Evolutionary conservation across 2,888 invertebrate genomes (phyloP), one percentile per base, ranked within the genome.

Genomic region (Volucella bombylans): DNA sequence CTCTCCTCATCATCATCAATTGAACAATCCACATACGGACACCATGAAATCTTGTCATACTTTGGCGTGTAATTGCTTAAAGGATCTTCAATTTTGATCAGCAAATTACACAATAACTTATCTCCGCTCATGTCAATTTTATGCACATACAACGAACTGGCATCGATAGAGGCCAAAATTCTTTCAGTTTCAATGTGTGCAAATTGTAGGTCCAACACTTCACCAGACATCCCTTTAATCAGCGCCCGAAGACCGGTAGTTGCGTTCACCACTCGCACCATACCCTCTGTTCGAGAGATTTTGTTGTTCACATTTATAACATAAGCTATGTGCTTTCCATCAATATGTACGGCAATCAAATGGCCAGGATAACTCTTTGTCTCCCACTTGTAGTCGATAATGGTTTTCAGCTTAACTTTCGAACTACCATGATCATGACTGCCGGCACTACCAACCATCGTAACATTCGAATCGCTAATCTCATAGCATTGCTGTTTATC

Each of bases 311-410:
- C 96, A 94, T 96, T 97, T 86, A 98, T 95, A 80, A 95, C 96
- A 92, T 98, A 98, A 0, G 98, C 98, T 87, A 98, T 93, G 91
- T 96, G 96, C 89, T 96, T 95, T 72, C 97, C 96, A 89, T 94
- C 95, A 89, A 96, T 94, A 91, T 98, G 98, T 52, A 97, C 95
- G 10, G 98, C 97, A 50, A 98, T 94, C 79, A 98, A 92, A 90
- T 97, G 96, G 0, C 98, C 98, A 0, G 95, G 93, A 89, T 97
- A 97, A 90, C 96, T 96, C 88, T 95, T 95, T 57, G 95, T 94
- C 90, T 98, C 98, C 98, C 98, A 98, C 87, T 96, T 96, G 91
- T 96, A 98, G 89, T 98, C 97, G 23, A 98, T 97, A 61, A 97
- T 94, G 90, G 96, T 97, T 89, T 95, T 96, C 55, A 97, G 94